Base-by-base conservation (phyloP, 2,888 invertebrate species). In the Drosophila dives region DNA sequence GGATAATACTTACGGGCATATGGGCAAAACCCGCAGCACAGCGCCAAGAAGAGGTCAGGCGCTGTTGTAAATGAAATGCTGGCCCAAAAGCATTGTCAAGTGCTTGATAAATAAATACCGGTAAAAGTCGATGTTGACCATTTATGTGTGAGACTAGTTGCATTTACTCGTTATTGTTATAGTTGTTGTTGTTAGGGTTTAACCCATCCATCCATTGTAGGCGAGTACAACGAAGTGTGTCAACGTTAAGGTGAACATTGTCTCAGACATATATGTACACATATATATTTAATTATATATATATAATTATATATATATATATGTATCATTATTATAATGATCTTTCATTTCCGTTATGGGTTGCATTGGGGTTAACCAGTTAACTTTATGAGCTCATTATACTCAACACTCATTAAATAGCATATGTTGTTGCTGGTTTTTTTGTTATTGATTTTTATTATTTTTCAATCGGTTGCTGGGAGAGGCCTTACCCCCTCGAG, bases 111-210 rank as follows among this genome's bases (percentile, higher is more conserved):
- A 77, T 77, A 77, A 77, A 77, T 71, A 23, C 61, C 77, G 77
- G 77, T 77, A 77, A 77, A 75, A 77, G 77, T 62, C 71, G 77
- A 26, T 77, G 63, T 74, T 70, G 74, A 77, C 77, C 77, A 69
- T 77, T 45, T 45, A 45, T 72, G 75, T 51, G 54, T 54, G 66
- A 59, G 50, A 29, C 40, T 51, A 34, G 42, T 66, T 67, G 60
- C 66, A 58, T 11, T 56, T 50, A 49, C 26, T 3, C 26, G 29
- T 11, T 29, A 29, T 59, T 34, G 38, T 29, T 29, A 29, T 59
- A 26, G 38, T 29, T 49, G 17, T 53, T 32, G 34, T 63, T 38
- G 20, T 17, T 49, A 65, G 76, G 76, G 76, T 77, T 77, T 76
- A 73, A 68, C 77, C 76, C 77, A 71, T 45, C 48, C 62, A 56